Conservation (phyloP, 2,888 invertebrate species). For the Leptopterna dolabrata region DNA sequence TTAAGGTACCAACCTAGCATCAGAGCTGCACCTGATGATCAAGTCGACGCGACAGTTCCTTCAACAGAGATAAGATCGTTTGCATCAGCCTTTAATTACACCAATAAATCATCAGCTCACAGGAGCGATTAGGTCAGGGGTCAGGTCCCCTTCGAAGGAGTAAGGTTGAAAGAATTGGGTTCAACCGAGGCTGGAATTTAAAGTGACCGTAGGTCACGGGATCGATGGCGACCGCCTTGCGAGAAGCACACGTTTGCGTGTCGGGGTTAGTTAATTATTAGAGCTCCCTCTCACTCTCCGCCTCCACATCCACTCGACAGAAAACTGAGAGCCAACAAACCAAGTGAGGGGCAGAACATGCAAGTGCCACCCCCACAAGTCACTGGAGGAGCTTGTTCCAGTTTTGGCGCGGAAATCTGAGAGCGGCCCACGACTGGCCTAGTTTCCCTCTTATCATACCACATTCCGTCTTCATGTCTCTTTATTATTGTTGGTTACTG, state of each 20-base stretch:
- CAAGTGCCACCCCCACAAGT: neutral
- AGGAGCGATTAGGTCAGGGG: too few relatives aligned
- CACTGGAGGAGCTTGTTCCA: neutral
- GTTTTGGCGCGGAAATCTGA: neutral
- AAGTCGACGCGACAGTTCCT: too few relatives aligned
- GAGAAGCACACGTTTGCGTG: constrained; percentile 30
- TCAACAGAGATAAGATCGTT: too few relatives aligned
- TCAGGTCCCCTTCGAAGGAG: neutral
- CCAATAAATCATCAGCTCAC: too few relatives aligned
- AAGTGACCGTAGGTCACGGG: constrained; percentile 52
- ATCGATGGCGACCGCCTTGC: constrained; percentile 40
- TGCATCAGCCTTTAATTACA: too few relatives aligned
- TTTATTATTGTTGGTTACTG: too few relatives aligned
- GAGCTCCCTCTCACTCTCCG: neutral
- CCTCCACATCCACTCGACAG: neutral
- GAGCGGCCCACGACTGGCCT: neutral
- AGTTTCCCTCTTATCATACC: neutral
- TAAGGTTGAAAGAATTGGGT: constrained; percentile 26
- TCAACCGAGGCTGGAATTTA: constrained; percentile 41
- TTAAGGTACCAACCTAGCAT: too few relatives aligned
- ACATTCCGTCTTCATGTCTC: neutral
- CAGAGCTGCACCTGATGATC: too few relatives aligned
- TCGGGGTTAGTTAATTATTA: constrained; percentile 39
- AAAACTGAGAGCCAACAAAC: constrained; percentile 19
- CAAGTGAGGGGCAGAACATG: constrained; percentile 53